Evolutionary conservation across 2,888 invertebrate species (phyloP).

Genomic region (Drosophila kuntzei): DNA sequence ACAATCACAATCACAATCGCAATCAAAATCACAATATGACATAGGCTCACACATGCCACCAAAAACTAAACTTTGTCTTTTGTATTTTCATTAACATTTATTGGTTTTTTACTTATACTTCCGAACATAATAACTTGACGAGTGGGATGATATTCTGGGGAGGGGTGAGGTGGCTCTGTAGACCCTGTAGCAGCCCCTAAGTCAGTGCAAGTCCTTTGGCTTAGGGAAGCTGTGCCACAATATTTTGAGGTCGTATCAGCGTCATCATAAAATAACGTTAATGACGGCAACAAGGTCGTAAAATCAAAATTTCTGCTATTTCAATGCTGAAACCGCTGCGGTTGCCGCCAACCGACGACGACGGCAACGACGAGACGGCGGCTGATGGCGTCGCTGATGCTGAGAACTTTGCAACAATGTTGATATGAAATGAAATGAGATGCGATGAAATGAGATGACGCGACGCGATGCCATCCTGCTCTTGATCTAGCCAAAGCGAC

Average conservation of each 20-base stretch:
- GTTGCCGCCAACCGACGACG: slow-evolving; percentile 32
- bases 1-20: slow-evolving; percentile 10
- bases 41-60: slow-evolving; percentile 44
- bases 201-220: slow-evolving; percentile 52
- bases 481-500: slow-evolving; percentile 30
- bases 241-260: slow-evolving; percentile 80
- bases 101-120: slow-evolving; percentile 78
- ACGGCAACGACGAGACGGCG: background rate
- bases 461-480: slow-evolving; percentile 24
- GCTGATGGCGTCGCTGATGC: slow-evolving; percentile 40
- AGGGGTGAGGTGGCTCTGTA: too few relatives aligned
- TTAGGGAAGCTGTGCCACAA: slow-evolving; percentile 51
- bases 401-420: slow-evolving; percentile 69
- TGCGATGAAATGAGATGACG: slow-evolving; percentile 26
- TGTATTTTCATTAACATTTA: slow-evolving; percentile 83
- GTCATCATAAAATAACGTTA: slow-evolving; percentile 83
- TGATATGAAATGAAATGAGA: slow-evolving; percentile 40
- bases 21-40: slow-evolving; percentile 7
- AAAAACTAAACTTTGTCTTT: slow-evolving; percentile 76
- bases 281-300: slow-evolving; percentile 81
- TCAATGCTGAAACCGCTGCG: slow-evolving; percentile 69
- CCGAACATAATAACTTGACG: slow-evolving; percentile 64
- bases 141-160: background rate
- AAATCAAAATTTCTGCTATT: slow-evolving; percentile 82
- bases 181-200: slow-evolving; percentile 13